Evolutionary conservation across 2,113 vertebrate genomes (phyloP).

Genomic region (Axis porcinus): DNA sequence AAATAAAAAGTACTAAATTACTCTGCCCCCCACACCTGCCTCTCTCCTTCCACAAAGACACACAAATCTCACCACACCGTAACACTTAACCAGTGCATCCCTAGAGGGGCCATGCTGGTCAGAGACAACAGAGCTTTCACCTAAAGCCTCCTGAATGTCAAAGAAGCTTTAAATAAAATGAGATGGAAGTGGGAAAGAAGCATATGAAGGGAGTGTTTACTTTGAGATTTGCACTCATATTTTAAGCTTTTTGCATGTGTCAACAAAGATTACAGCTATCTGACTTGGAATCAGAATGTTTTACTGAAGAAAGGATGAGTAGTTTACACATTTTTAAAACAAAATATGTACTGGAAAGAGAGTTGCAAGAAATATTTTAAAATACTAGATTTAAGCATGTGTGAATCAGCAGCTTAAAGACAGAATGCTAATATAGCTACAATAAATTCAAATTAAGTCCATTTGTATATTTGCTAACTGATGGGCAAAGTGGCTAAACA

Average conservation of each 20-base stretch:
- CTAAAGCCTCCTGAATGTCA: background rate
- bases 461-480: background rate
- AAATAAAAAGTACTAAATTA: constrained; percentile 15
- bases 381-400: background rate
- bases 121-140: background rate
- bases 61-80: background rate
- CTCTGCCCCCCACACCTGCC: too few relatives aligned
- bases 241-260: background rate
- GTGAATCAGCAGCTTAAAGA: background rate
- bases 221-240: background rate
- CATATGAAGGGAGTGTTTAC: background rate
- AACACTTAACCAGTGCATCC: background rate
- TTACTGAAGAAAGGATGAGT: background rate
- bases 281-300: background rate
- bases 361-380: background rate
- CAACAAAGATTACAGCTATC: background rate
- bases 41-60: background rate
- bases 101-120: background rate
- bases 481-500: background rate
- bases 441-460: background rate
- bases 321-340: background rate
- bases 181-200: background rate
- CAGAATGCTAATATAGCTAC: background rate
- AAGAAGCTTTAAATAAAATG: background rate
- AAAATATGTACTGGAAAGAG: background rate